These are phyloP conservation scores for Diacarnus erythraeanus DNA, from an alignment of 37 sponge, comb jelly and placozoan species.

Conservation along the genomic window DNA sequence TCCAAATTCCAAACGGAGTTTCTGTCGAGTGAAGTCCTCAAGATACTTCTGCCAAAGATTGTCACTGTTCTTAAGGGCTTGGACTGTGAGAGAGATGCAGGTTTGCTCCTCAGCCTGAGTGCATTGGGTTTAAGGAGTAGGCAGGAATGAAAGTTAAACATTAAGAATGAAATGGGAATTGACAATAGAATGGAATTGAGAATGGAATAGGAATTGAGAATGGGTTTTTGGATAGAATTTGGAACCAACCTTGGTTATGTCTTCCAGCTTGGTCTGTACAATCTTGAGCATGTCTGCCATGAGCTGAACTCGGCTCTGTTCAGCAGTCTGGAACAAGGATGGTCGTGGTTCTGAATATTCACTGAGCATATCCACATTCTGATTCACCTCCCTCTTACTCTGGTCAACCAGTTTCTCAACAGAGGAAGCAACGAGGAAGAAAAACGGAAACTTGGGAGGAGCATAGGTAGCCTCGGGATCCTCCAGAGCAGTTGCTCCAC, in stretches of 20 bases:
- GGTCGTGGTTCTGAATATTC: not conserved
- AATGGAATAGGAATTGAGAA: not conserved
- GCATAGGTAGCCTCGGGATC: not conserved
- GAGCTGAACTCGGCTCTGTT: conserved; percentile 17
- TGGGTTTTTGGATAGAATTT: not conserved
- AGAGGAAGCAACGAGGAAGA: conserved; percentile 21
- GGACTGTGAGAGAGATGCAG: conserved; percentile 20
- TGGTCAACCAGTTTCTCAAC: conserved; percentile 64
- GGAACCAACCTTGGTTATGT: conserved; percentile 12
- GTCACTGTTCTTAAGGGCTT: conserved; percentile 24
- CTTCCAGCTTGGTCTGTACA: conserved; percentile 13
- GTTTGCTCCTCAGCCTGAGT: conserved; percentile 31
- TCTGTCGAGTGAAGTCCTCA: conserved; percentile 58
- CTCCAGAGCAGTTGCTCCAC: not conserved
- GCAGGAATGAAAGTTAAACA: not conserved
- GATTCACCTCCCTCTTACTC: conserved; percentile 46
- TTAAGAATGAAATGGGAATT: not conserved
- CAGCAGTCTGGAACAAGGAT: conserved; percentile 3
- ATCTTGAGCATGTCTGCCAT: conserved; percentile 27
- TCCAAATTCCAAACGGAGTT: conserved; percentile 44
- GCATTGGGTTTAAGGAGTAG: not conserved
- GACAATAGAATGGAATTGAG: not conserved
- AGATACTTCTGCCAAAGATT: conserved; percentile 61
- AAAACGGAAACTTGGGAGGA: conserved; percentile 76
- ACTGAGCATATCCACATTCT: conserved; percentile 35